Base-by-base conservation (phyloP, 1,140 invertebrate genomes). In the Drosophila obscura region DNA sequence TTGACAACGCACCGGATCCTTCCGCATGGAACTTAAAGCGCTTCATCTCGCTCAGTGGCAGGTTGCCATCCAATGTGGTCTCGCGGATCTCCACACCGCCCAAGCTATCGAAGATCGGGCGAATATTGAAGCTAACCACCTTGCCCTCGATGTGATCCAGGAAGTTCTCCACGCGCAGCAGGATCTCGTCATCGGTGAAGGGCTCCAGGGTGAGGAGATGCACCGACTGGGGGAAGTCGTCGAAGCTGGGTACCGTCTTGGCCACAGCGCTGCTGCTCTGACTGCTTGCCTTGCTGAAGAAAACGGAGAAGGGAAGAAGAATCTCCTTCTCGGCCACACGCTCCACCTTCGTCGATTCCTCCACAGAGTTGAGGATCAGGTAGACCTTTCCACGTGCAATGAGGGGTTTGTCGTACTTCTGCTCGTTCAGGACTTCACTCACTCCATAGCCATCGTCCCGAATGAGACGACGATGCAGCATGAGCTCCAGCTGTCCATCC, bases 361-460 rank as follows among this genome's bases (percentile, higher is more conserved):
- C 58, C 0, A 57, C 71, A 7, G 94, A 94, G 44, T 93, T 92
- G 7, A 95, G 73, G 2, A 96, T 73, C 1, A 91, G 52, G 67
- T 94, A 94, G 92, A 97, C 96, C 24, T 93, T 95, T 39, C 98
- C 98, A 75, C 95, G 93, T 0, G 95, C 95, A 2, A 99, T 95
- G 5, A 99, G 91, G 1, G 98, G 97, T 73, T 93, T 87, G 2
- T 94, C 94, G 73, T 93, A 95, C 0, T 94, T 97, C 2, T 94
- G 94, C 93, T 99, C 98, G 89, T 99, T 97, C 0, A 99, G 91
- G 0, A 97, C 94, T 93, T 99, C 98, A 0, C 93, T 96, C 0
- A 99, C 98, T n/a, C 98, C 98, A 77, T 98, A 97, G 2, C 95
- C 95, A 92, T 99, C 98, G 87, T 99, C 98, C 55, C 95, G 93